Evolutionary conservation across 2,113 vertebrate genomes (phyloP).

Genomic region (Microtus oregoni): DNA sequence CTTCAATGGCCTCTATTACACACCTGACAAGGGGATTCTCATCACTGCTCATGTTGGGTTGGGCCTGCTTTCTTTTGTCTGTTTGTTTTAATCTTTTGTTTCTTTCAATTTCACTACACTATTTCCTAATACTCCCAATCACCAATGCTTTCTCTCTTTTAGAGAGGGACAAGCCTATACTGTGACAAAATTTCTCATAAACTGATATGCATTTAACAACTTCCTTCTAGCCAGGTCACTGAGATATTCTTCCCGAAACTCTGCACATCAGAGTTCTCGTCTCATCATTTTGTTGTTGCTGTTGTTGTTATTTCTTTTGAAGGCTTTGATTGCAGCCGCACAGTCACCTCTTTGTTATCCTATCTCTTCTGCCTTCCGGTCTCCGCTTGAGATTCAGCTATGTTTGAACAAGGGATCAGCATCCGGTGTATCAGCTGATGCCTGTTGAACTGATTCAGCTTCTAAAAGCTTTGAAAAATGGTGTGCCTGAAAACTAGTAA

Average conservation of each 20-base stretch:
- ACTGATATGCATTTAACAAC: not conserved
- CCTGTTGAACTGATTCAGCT: constrained; percentile 85
- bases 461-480: constrained; percentile 91
- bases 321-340: constrained; percentile 43
- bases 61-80: not conserved
- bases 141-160: constrained; percentile 46
- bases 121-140: not conserved
- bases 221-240: constrained; percentile 28
- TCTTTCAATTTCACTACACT: not conserved
- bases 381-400: constrained; percentile 62
- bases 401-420: constrained; percentile 56
- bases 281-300: not conserved
- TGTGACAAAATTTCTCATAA: constrained; percentile 75
- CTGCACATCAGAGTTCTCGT: constrained; percentile 19
- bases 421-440: constrained; percentile 81
- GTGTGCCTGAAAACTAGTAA: constrained; percentile 97
- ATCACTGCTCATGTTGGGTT: not conserved
- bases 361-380: constrained; percentile 29
- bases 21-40: constrained; percentile 31
- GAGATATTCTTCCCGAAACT: constrained; percentile 70
- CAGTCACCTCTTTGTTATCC: constrained; percentile 51
- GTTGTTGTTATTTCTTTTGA: not conserved
- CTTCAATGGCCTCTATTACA: not conserved
- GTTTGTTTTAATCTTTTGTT: not conserved
- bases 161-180: constrained; percentile 59